phyloP scores from a whole-genome alignment of 2,888 invertebrate genomes.

The Alviniconcha strummeri region DNA sequence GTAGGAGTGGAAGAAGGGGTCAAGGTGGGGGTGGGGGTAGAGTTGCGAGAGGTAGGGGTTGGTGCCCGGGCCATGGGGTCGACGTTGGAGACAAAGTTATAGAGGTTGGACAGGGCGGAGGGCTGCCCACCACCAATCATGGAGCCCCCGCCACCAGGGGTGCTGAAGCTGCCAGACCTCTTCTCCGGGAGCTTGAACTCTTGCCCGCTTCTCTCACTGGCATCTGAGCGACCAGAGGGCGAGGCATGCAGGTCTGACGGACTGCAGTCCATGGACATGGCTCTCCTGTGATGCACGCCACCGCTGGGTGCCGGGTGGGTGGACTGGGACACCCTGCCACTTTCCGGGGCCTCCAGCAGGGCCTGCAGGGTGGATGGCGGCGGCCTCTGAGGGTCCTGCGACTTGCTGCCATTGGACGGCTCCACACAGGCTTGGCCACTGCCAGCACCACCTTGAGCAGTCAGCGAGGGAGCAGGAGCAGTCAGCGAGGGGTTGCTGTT shows the following conservation, averaged over 20 bases:
- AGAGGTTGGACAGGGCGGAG: conserved; percentile 27
- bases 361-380: conserved; percentile 12
- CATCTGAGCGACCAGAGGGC: neutral
- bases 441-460: neutral
- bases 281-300: neutral
- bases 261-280: conserved; percentile 28
- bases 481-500: neutral
- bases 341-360: conserved; percentile 20
- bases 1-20: conserved; percentile 25
- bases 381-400: neutral
- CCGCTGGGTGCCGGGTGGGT: neutral
- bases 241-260: conserved; percentile 3
- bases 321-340: neutral
- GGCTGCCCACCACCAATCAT: neutral
- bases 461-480: neutral
- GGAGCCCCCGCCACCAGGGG: neutral
- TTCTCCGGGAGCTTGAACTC: conserved; percentile 30
- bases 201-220: neutral
- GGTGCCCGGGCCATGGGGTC: conserved; percentile 22
- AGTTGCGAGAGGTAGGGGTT: conserved; percentile 15
- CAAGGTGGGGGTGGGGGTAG: neutral
- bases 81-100: conserved; percentile 30
- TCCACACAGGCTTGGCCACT: neutral
- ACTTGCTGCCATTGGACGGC: neutral
- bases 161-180: conserved; percentile 17